phyloP scores from a whole-genome alignment of 2,797 vertebrate genomes.

The Cheirogaleus major region DNA sequence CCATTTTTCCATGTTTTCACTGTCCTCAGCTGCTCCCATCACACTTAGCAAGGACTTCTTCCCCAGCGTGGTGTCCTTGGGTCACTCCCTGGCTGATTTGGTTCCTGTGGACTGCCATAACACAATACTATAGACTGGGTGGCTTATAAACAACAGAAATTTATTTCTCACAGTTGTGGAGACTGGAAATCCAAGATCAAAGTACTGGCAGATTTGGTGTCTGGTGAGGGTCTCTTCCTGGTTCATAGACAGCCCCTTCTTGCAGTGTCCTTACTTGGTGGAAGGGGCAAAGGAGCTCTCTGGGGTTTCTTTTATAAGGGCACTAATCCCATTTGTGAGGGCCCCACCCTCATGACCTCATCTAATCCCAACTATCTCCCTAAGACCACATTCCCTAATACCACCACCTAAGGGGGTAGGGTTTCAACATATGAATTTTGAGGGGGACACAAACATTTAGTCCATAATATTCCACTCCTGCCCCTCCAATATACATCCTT shows the following conservation, averaged over 20 bases:
- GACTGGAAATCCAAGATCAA: not conserved
- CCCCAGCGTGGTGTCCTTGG: too few relatives aligned
- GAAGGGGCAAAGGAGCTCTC: not conserved
- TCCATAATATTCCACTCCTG: not conserved
- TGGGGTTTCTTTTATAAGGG: not conserved
- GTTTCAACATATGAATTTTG: not conserved
- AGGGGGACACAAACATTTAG: not conserved
- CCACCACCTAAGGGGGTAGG: not conserved
- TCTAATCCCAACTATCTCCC: not conserved
- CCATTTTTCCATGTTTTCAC: not conserved
- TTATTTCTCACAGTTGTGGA: not conserved
- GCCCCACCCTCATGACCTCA: not conserved
- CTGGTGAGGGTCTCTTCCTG: not conserved
- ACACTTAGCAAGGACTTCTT: not conserved
- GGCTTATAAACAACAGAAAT: not conserved
- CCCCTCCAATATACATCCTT: not conserved
- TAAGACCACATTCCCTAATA: not conserved
- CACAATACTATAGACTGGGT: not conserved
- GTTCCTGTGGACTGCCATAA: not conserved
- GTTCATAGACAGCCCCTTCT: not conserved
- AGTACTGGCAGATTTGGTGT: not conserved
- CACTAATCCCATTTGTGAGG: not conserved
- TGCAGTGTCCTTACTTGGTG: not conserved
- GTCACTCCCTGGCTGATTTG: not conserved
- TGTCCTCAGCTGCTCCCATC: not conserved